Percentiles rank a stretch among this genome's conserved stretches.
These are phyloP conservation scores for Strix occidentalis DNA, from an alignment of 2,797 vertebrate genomes.

Conservation along the genomic window DNA sequence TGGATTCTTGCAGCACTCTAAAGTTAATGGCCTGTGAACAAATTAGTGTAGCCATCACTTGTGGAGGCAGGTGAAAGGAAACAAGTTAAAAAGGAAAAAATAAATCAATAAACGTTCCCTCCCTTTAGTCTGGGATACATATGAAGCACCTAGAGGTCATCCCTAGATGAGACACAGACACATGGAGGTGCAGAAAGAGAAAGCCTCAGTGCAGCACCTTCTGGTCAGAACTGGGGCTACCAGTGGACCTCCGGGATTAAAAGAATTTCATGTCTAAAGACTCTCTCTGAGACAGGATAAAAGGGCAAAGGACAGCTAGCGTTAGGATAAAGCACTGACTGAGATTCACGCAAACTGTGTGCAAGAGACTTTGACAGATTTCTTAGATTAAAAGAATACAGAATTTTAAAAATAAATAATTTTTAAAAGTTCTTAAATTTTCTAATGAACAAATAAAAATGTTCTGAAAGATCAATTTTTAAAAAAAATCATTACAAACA, in stretches of 20 bases:
- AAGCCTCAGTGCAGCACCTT: neutral
- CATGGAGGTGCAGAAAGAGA: neutral
- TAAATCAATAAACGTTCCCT: neutral
- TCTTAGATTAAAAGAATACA: neutral
- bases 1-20: slow-evolving; percentile 17
- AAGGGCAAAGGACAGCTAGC: neutral
- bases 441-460: neutral
- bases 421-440: neutral
- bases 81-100: neutral
- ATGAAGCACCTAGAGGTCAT: neutral
- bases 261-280: neutral
- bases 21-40: slow-evolving; percentile 73
- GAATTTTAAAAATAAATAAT: neutral
- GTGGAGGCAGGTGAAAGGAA: slow-evolving; percentile 64
- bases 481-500: neutral
- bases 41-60: slow-evolving; percentile 61
- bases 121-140: neutral
- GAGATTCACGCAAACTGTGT: neutral
- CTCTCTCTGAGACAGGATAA: neutral
- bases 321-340: neutral
- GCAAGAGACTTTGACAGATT: neutral
- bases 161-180: neutral
- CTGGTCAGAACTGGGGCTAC: neutral
- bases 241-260: neutral
- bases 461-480: neutral